Base-by-base conservation (phyloP, 2,888 invertebrate species). In the Cosmia pyralina region DNA sequence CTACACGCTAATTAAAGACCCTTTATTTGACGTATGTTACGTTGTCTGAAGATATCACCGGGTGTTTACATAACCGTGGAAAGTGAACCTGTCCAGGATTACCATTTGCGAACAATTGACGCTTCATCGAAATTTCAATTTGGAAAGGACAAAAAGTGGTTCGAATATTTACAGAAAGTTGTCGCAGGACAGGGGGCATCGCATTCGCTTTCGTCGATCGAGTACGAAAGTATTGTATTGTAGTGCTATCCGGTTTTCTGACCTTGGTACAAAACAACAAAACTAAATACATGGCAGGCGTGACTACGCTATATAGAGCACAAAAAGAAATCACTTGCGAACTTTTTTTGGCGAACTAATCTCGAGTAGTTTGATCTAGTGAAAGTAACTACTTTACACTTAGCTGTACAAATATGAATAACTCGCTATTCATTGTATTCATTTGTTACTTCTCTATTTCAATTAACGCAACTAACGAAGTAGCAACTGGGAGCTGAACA, bases 131-230 rank as follows among this genome's bases (percentile, higher is more conserved):
- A 92, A 91, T 90, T 92, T 90, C 89, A 90, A 93, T 93, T 94
- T 92, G 92, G 93, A 93, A 94, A 93, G 92, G 92, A 93, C 92
- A 95, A 95, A 96, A 95, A 95, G 94, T 92, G 89, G 94, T 93
- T 92, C 89, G 93, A 87, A 90, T 90, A 89, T 91, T 91, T 90
- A 92, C 93, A 92, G 95, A 95, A 95, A 95, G 94, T 93, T 94
- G 94, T 93, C 93, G 88, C 93, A 90, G 94, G 94, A 90, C 92
- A 90, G 94, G 93, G 92, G 92, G 85, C 89, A 82, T 84, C 89
- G 89, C 91, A 89, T 93, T 96, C 96, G 94, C 94, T 96, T 96
- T 95, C 95, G 90, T 93, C 88, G 89, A 91, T 91, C 90, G 94
- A 94, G 90, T 87, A 91, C 91, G 94, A 94, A 94, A 94, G 95